Base-by-base conservation (phyloP, 2,113 vertebrate species). In the Nesoenas mayeri region DNA sequence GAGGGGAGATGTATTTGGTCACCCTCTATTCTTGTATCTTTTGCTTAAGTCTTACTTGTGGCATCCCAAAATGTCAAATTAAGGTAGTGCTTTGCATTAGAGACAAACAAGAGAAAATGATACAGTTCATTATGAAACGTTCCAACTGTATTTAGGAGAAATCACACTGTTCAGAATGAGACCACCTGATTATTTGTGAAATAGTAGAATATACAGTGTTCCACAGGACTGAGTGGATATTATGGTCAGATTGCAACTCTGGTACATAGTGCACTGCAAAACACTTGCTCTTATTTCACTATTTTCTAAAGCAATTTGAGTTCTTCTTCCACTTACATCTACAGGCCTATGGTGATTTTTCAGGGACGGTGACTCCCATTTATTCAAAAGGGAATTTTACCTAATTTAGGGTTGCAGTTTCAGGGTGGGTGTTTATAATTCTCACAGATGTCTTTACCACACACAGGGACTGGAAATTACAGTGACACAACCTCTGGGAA, bases 401-500 rank as follows among this genome's bases (percentile, higher is more conserved):
- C 58, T 79, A 61, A 90, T 25, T 73, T 72, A 73, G 72, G 77
- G 40, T n/a, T 79, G 24, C 65, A 67, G 0, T 96, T 82, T 88
- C 54, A 65, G 71, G 34, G 44, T 79, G 85, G 26, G 28, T 72
- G 20, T 82, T 81, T 65, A 50, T 89, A 69, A 88, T 95, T 94
- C 74, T 87, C 64, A 75, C 50, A 91, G 73, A 92, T 94, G 84
- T 87, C 88, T 95, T 60, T 69, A 80, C 48, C 36, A 66, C 0
- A 3, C 40, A 51, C 48, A 69, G 47, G 44, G n/a, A 15, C 28
- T 91, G 57, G 31, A 93, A 94, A 95, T 91, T 67, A 51, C 48
- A 85, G 53, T 93, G 93, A 69, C 69, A 88, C 53, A 91, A 72
- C 16, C 80, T 92, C 87, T 87, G 60, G 61, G 73, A 94, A 89